phyloP scores from a whole-genome alignment of 2,888 invertebrate species.

The Sphaerophoria rueppellii region DNA sequence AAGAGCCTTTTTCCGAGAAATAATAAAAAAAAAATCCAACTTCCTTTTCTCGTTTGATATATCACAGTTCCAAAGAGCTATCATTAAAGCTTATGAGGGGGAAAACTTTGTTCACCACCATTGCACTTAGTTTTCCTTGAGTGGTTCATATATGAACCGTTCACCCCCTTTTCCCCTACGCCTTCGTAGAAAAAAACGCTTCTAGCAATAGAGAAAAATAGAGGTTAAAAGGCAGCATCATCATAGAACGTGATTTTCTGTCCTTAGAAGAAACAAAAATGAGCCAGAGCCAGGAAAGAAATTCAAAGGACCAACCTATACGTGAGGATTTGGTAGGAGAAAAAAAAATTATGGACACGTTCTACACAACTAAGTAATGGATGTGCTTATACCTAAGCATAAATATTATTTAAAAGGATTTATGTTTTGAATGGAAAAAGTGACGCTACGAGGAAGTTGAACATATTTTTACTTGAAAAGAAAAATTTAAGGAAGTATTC shows the following conservation, averaged over 20 bases:
- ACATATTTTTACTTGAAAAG: neutral
- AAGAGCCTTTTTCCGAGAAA: neutral
- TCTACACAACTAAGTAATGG: neutral
- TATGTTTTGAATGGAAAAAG: neutral
- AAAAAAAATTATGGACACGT: slow-evolving; percentile 1
- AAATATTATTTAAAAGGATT: neutral
- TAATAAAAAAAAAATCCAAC: neutral
- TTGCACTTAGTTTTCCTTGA: slow-evolving; percentile 6
- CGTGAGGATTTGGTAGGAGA: neutral
- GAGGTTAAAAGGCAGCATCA: slow-evolving; percentile 4
- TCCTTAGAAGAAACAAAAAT: neutral
- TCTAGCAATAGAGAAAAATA: neutral
- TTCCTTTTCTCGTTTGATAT: neutral
- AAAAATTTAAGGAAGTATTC: neutral
- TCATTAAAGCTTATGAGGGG: neutral
- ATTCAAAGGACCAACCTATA: neutral
- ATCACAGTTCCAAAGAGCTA: slow-evolving; percentile 6
- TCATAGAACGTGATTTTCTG: slow-evolving; percentile 29
- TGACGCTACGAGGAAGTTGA: neutral
- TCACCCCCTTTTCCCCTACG: too few relatives aligned
- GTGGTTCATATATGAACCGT: neutral
- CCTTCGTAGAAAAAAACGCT: neutral
- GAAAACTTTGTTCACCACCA: slow-evolving; percentile 14
- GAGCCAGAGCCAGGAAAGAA: neutral
- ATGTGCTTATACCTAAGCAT: neutral